Evolutionary conservation across 2,113 vertebrate species (phyloP).

Genomic region (Brachypteracias leptosomus): DNA sequence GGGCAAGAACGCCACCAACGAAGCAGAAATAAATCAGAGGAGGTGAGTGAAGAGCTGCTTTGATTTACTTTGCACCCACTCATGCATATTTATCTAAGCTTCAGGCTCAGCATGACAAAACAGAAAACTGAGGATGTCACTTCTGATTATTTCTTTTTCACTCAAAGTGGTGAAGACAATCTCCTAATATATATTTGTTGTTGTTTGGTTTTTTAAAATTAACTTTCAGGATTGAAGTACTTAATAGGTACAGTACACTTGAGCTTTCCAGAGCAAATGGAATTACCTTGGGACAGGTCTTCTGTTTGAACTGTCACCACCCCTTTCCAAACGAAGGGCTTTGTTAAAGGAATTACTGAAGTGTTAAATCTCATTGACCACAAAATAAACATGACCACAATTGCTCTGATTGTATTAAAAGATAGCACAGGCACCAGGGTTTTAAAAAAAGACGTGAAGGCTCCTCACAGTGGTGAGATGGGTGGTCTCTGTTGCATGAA

Average conservation of each 20-base stretch:
- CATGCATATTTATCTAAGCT: neutral
- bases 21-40: conserved; percentile 90
- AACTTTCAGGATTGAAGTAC: neutral
- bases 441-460: neutral
- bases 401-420: neutral
- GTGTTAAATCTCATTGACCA: neutral
- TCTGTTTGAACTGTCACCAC: neutral
- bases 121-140: neutral
- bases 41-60: conserved; percentile 77
- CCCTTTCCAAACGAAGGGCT: neutral
- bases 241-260: neutral
- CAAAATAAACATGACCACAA: neutral
- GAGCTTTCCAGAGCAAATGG: neutral
- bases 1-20: conserved; percentile 84
- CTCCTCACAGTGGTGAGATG: neutral
- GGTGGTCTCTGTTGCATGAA: neutral
- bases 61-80: neutral
- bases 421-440: neutral
- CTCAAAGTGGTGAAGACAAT: neutral
- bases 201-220: neutral
- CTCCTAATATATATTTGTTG: neutral
- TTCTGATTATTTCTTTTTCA: neutral
- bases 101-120: neutral
- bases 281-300: neutral
- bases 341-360: neutral